Conservation (phyloP, 2,888 invertebrate genomes). For the Tillus elongatus region DNA sequence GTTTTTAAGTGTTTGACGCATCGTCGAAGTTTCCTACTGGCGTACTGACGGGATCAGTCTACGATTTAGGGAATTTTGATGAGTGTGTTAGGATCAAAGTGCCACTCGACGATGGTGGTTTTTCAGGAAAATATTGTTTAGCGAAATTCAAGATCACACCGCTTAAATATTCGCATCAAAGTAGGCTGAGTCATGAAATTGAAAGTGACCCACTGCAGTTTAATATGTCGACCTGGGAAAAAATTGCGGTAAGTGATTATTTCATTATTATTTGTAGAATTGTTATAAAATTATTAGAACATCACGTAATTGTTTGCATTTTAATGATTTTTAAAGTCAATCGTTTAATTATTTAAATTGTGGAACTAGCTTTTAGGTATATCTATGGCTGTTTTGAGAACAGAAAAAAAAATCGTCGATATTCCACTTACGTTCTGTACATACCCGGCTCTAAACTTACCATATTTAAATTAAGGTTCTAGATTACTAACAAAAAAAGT, state of each 20-base stretch:
- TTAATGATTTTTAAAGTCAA: no score
- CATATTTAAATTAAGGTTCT: no score
- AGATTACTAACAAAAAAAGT: no score
- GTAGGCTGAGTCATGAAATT: conserved; percentile 4
- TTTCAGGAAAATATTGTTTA: conserved; percentile 56
- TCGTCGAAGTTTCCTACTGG: conserved; percentile 61
- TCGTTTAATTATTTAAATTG: no score
- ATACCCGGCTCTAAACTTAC: no score
- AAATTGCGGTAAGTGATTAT: conserved; percentile 22
- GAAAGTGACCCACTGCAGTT: conserved; percentile 16
- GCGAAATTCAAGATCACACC: conserved; percentile 44
- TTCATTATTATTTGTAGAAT: neutral
- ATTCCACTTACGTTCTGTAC: no score
- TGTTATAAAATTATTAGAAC: no score
- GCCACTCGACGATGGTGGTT: conserved; percentile 26
- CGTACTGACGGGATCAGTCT: conserved; percentile 54
- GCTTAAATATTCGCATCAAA: neutral
- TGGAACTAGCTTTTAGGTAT: no score
- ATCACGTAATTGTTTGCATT: no score
- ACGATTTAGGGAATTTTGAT: conserved; percentile 63
- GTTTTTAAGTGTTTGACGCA: conserved; percentile 61
- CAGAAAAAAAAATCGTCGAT: no score
- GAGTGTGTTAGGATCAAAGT: conserved; percentile 48
- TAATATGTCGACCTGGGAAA: conserved; percentile 24
- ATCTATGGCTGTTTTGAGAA: no score